Base-by-base conservation (phyloP, 2,888 invertebrate species). In the Xanthia icteritia region DNA sequence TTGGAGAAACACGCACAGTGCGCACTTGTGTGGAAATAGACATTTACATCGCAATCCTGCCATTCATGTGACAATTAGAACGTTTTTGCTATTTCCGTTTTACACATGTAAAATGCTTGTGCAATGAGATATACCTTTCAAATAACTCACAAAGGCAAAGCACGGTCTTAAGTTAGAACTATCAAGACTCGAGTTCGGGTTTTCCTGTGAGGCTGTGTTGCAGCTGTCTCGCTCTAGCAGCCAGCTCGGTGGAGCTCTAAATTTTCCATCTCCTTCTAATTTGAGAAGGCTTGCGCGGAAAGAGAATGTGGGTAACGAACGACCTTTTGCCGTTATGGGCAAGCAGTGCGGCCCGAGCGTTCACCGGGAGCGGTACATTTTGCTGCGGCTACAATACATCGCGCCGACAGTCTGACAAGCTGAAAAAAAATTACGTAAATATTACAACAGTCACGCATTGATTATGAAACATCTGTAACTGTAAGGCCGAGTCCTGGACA, bases 301-400 rank as follows among this genome's bases (percentile, higher is more conserved):
- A 96, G 96, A 96, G 96, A 96, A 96, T 96, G 96, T 96, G 96
- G 94, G 94, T 96, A 96, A 96, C 95, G 96, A 95, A 96, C 96
- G 96, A 96, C 96, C 96, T 96, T 96, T 96, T 94, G 96, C 93
- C 93, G 94, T 95, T 96, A 95, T 93, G 94, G 94, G 94, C 95
- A 93, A 93, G 95, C 96, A 96, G 96, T 96, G 96, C 96, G 96
- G 96, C 94, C 95, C 94, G 96, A 92, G 93, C 96, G 93, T 94
- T 94, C 94, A 92, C 92, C 92, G 94, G 93, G 95, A 94, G 92
- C 88, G 92, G 96, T 95, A 91, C 93, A 88, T 89, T 93, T 82
- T 88, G 78, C 77, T 81, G 83, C 76, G 73, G 81, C 80, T 63
- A 79, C 84, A 92, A 86, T 91, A 94, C 90, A 92, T 93, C 95